These are phyloP conservation scores for Aurelia sp. DNA, from an alignment of 30 jellyfish, hydroid and myxozoan species.

Conservation along the genomic window DNA sequence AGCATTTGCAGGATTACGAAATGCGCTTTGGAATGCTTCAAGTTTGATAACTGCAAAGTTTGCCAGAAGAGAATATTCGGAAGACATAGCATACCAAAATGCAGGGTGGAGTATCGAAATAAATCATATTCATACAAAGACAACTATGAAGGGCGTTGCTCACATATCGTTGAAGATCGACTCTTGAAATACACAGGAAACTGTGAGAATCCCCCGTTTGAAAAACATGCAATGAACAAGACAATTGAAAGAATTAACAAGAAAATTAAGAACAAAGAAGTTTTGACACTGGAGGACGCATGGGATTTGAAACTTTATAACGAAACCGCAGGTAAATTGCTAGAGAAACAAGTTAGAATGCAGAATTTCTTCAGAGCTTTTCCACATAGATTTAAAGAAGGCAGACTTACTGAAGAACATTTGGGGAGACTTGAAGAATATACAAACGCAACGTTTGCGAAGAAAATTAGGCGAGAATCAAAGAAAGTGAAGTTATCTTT, in stretches of 20 bases:
- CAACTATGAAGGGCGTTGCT: constrained; percentile 58
- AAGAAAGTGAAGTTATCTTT: constrained; percentile 30
- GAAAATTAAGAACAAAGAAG: constrained; percentile 64
- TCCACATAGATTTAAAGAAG: constrained; percentile 65
- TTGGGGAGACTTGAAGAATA: constrained; percentile 58
- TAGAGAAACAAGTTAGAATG: constrained; percentile 53
- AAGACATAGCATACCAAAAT: constrained; percentile 63
- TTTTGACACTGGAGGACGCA: constrained; percentile 88
- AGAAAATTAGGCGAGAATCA: constrained; percentile 58
- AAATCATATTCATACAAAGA: constrained; percentile 62
- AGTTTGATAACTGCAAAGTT: constrained; percentile 66
- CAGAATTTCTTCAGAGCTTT: constrained; percentile 63
- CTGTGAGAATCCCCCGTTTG: constrained; percentile 78
- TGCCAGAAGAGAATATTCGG: constrained; percentile 66
- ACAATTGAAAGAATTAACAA: constrained; percentile 54
- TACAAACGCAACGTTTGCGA: constrained; percentile 70
- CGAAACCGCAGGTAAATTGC: constrained; percentile 60
- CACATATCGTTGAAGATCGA: constrained; percentile 89
- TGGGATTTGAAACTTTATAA: constrained; percentile 65
- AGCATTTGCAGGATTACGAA: constrained; percentile 45
- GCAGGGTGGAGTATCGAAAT: constrained; percentile 48
- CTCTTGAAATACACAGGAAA: constrained; percentile 86
- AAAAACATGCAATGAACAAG: constrained; percentile 45
- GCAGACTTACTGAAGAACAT: constrained; percentile 66
- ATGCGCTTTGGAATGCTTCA: constrained; percentile 68